Conservation (phyloP, 2,113 vertebrate genomes). For the Lepisosteus osseus region DNA sequence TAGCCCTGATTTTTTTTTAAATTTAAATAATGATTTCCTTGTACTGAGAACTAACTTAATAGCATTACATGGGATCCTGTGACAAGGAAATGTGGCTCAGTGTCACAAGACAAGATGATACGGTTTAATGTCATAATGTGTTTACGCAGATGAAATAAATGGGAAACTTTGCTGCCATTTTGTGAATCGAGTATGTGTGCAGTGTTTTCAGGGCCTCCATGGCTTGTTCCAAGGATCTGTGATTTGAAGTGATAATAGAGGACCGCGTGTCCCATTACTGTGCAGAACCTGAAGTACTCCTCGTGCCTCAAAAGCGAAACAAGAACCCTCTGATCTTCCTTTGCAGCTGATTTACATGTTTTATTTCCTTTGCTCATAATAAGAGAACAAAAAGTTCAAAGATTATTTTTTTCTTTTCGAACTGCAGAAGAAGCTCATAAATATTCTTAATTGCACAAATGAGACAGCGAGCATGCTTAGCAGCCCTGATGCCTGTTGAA, state of each 20-base stretch:
- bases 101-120: slow-evolving; percentile 29
- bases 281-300: slow-evolving; percentile 1
- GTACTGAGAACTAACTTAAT: slow-evolving; percentile 35
- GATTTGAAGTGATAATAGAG: background rate
- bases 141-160: slow-evolving; percentile 10
- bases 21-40: slow-evolving; percentile 48
- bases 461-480: slow-evolving; percentile 27
- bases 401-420: slow-evolving; percentile 14
- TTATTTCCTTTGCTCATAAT: slow-evolving; percentile 6
- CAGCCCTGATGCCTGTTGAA: slow-evolving; percentile 25
- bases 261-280: background rate
- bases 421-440: slow-evolving; percentile 31
- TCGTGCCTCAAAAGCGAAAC: background rate
- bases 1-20: slow-evolving; percentile 39
- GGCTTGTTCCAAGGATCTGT: background rate
- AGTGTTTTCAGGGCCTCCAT: background rate
- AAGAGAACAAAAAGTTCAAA: slow-evolving; percentile 26
- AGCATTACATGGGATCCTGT: slow-evolving; percentile 45
- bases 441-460: slow-evolving; percentile 30
- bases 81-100: slow-evolving; percentile 30
- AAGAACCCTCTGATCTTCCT: slow-evolving; percentile 1
- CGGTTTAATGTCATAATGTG: slow-evolving; percentile 25
- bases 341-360: background rate
- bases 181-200: background rate
- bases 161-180: background rate